Evolutionary conservation across 53 echinoderm and acorn worm species (phyloP).

Genomic region (Hippasteria phrygiana): DNA sequence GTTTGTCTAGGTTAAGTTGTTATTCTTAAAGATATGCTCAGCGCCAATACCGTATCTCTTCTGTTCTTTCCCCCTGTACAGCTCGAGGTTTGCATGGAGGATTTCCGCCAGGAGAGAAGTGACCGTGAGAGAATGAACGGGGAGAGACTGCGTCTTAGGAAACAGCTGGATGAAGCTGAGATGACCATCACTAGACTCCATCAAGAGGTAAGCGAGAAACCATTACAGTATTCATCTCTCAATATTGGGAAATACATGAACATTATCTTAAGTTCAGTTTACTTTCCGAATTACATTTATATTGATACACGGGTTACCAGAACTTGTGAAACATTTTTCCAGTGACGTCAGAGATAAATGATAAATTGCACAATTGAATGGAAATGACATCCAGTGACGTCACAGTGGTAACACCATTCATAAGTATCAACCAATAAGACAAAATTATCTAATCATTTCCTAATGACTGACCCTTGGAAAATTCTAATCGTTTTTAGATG

Average conservation of each 20-base stretch:
- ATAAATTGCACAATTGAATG: neutral
- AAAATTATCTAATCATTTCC: neutral
- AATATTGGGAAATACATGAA: neutral
- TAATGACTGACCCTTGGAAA: too few species aligned
- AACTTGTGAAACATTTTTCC: neutral
- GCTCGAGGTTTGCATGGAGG: slow-evolving; percentile 63
- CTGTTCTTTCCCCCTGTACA: neutral
- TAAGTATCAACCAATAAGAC: neutral
- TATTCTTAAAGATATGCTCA: too few species aligned
- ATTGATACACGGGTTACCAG: neutral
- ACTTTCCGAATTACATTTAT: too few species aligned
- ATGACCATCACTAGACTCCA: slow-evolving; percentile 19
- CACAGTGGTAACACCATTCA: neutral
- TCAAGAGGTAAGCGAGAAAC: slow-evolving; percentile 31
- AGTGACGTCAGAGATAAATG: neutral
- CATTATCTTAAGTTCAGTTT: neutral
- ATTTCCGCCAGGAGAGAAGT: slow-evolving; percentile 54
- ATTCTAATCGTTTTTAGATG: too few species aligned
- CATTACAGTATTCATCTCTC: neutral
- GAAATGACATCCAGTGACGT: neutral
- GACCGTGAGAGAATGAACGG: slow-evolving; percentile 42
- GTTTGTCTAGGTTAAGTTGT: too few species aligned
- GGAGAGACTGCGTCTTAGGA: slow-evolving; percentile 28
- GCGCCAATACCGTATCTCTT: too few species aligned
- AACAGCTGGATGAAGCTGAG: slow-evolving; percentile 41